Evolutionary conservation across 1,140 invertebrate genomes (phyloP), one percentile per base, ranked within the genome.

Genomic region (Glossosoma conforme): DNA sequence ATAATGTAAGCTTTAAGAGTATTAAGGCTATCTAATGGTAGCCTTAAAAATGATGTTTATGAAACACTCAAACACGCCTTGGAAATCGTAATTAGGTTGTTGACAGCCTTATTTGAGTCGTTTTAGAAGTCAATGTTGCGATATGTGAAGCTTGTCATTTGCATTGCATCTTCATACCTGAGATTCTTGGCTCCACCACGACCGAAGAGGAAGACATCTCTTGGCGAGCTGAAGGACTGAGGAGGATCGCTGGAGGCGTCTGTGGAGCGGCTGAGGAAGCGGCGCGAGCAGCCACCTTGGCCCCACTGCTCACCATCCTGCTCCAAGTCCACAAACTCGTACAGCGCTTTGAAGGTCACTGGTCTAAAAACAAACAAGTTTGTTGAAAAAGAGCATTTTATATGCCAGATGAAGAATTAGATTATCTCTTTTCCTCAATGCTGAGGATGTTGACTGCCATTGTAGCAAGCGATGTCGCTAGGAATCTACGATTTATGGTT

Each of bases 271-370:
- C 81, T 85, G 17, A 80, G 77, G 59, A 90, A 90, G 30, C 79
- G 70, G 45, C 85, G 68, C 0, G 82, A 85, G 60, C 84, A 87
- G 0, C 77, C 73, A 1, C 80, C 82, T 6, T 63, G 74, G 0
- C 83, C 85, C 65, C 82, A 85, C 0, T 82, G 78, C 44, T 89
- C 82, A 0, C 89, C 89, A 60, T 91, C 88, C 70, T 91, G 85
- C 51, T 88, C 83, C 2, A 90, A 72, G 66, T 92, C 88, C 6
- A 93, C 89, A 57, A 93, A 92, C 67, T 93, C 89, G 68, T 91
- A 93, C n/a, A 90, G 76, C 0, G 89, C 81, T 59, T 86, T 84
- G 62, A 93, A 92, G 57, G 85, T 82, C 10, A 92, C 80, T 0
- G 87, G 86, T 50, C 86, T 88, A 68, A 22, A 76, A 77, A 51